Evolutionary conservation across 2,797 vertebrate genomes (phyloP).

Genomic region (Naso thynnoides): DNA sequence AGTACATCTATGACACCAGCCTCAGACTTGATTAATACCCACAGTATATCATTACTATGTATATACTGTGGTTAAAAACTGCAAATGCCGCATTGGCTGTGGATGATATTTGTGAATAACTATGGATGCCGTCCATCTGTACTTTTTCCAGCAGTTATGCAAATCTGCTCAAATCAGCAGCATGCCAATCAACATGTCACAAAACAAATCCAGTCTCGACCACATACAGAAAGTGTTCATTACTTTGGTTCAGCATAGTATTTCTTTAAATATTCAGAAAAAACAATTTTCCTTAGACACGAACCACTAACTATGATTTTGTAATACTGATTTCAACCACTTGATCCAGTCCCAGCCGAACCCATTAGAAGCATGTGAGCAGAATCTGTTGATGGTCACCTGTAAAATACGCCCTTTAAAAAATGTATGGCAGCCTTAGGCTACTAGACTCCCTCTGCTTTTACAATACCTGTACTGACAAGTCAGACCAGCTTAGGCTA

Average conservation of each 20-base stretch:
- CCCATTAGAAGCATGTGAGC: neutral
- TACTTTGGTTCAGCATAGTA: neutral
- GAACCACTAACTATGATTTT: no score
- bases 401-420: neutral
- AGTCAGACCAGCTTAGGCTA: conserved; percentile 55
- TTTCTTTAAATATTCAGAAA: neutral
- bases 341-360: neutral
- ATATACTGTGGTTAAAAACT: no score
- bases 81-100: neutral
- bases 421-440: neutral
- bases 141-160: neutral
- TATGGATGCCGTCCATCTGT: neutral
- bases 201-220: neutral
- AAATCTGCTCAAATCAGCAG: neutral
- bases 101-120: neutral
- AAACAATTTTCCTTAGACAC: neutral
- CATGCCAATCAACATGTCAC: neutral
- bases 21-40: no score
- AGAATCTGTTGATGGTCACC: neutral
- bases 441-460: neutral
- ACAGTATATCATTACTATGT: no score
- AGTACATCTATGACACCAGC: no score
- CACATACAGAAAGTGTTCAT: neutral
- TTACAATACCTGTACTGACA: conserved; percentile 59
- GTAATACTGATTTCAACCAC: neutral